These are phyloP conservation scores for Proisotoma minuta DNA, from an alignment of 2,888 invertebrate genomes.

Conservation along the genomic window DNA sequence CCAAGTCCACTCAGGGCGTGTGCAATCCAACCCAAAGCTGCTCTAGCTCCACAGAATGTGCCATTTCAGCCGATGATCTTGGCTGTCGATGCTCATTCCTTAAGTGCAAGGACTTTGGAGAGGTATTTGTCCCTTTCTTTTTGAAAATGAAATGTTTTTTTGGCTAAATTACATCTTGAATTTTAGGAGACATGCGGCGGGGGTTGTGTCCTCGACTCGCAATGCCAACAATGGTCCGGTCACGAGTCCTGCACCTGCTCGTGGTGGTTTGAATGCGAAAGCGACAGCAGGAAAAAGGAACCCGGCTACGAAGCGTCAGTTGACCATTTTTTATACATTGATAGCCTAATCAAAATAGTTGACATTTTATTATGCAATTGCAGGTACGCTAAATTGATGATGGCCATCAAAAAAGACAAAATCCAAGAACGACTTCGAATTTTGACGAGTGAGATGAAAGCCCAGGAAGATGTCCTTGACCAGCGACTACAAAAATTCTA, in stretches of 20 bases:
- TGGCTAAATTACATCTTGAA: not conserved
- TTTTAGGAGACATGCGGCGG: not conserved
- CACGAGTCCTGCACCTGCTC: not conserved
- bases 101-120: slow-evolving; percentile 5
- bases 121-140: not conserved
- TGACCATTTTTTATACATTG: no score
- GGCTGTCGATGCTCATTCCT: not conserved
- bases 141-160: not conserved
- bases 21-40: not conserved
- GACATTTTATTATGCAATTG: no score
- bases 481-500: not conserved
- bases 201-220: not conserved
- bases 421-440: not conserved
- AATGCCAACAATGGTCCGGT: not conserved
- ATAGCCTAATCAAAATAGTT: not conserved
- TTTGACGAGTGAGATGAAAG: not conserved
- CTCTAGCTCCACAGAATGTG: not conserved
- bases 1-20: not conserved
- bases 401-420: slow-evolving; percentile 6
- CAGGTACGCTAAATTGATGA: not conserved
- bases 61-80: not conserved
- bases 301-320: slow-evolving; percentile 1
- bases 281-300: not conserved
- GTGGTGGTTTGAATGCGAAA: not conserved
- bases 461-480: not conserved